Base-by-base conservation (phyloP, 2,888 invertebrate genomes). In the Leistus spinibarbis region DNA sequence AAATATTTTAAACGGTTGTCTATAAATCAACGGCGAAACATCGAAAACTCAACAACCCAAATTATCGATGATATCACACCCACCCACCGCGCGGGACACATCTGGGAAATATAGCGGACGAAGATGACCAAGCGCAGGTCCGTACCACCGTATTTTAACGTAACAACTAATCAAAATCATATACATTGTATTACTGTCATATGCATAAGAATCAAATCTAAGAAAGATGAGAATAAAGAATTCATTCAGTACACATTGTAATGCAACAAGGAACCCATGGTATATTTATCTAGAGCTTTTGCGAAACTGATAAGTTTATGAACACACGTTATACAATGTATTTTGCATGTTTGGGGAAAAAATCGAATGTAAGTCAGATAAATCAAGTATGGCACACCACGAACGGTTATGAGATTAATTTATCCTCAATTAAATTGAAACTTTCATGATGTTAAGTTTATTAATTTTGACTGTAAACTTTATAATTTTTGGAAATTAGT, bases 61-160 rank as follows among this genome's bases (percentile, higher is more conserved):
- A 73, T 73, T 73, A 73, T 73, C 73, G 73, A 73, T 73, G 73
- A 73, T 73, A 73, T 73, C 73, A 73, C 73, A 73, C 73, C 73
- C 73, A 73, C 73, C 73, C 73, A 73, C 73, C 20, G 67, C 62
- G 73, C 71, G 20, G 54, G 71, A 54, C 69, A 69, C 73, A 73
- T 73, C 73, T 73, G 73, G 73, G 67, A 73, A 67, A 67, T 73
- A 62, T 63, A 22, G 40, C 22, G 19, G 60, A 57, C 22, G 64
- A 20, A 19, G 23, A 67, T 60, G 67, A 66, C 22, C n/a, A 16
- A 23, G 2, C 13, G 22, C 73, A 73, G 73, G 22, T 22, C 53
- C 67, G 73, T 17, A 67, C 17, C n/a, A 7, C 27, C 40, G 23
- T 9, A 64, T 23, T 20, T 64, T n/a, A 23, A 22, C 20, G 5